Percentiles rank a stretch among this genome's conserved stretches.
Conservation (phyloP, 2,888 invertebrate genomes). For the Spisula subtruncata region DNA sequence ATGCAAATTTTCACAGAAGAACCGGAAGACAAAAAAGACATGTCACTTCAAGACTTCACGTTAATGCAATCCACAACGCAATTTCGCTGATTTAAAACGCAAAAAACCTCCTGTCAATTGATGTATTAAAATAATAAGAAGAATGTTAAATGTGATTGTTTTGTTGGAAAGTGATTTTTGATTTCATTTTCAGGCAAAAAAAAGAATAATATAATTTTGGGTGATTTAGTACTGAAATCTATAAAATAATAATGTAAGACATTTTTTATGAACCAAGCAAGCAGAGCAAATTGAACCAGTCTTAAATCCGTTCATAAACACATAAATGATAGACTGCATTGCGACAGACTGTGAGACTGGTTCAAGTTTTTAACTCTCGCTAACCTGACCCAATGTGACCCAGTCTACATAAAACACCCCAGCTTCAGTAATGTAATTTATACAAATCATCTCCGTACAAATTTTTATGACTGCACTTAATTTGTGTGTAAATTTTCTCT, state of each 20-base stretch:
- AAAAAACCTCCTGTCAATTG: not conserved
- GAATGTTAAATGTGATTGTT: too few relatives aligned
- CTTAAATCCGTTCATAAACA: not conserved
- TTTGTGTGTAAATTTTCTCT: conserved; percentile 69
- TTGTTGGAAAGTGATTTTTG: too few relatives aligned
- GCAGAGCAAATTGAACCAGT: not conserved
- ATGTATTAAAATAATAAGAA: not conserved
- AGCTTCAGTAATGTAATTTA: conserved; percentile 38
- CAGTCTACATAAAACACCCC: conserved; percentile 35
- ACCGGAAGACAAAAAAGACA: conserved; percentile 10
- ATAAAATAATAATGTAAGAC: too few relatives aligned
- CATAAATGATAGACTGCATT: not conserved
- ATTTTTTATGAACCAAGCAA: not conserved
- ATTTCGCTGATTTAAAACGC: not conserved
- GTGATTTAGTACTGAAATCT: too few relatives aligned
- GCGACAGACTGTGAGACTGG: not conserved
- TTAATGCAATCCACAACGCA: not conserved
- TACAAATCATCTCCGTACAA: conserved; percentile 63
- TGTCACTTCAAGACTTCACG: not conserved
- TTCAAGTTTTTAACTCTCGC: conserved; percentile 42
- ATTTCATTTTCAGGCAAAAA: too few relatives aligned
- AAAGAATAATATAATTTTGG: too few relatives aligned
- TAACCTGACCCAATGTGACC: conserved; percentile 57
- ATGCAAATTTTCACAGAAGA: conserved; percentile 8
- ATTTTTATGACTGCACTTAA: conserved; percentile 65